These are phyloP conservation scores for Strongylocentrotus purpuratus DNA, from an alignment of 35 echinoderm and acorn worm species.

Conservation along the genomic window DNA sequence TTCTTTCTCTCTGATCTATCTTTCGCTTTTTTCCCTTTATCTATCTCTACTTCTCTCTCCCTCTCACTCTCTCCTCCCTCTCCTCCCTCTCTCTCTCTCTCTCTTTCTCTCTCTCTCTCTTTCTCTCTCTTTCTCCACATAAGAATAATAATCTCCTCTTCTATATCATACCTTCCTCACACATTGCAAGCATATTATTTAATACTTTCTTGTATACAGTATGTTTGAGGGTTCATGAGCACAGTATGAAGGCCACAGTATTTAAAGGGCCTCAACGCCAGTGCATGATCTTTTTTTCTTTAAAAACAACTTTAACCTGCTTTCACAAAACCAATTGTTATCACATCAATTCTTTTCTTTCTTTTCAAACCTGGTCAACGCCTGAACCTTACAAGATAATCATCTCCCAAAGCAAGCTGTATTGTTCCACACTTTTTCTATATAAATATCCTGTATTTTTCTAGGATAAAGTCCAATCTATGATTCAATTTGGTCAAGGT, in stretches of 20 bases:
- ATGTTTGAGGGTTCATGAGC: neutral
- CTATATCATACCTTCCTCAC: too few relatives aligned
- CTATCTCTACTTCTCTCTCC: neutral
- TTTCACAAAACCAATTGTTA: too few relatives aligned
- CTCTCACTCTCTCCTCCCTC: neutral
- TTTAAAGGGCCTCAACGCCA: too few relatives aligned
- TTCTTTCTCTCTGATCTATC: neutral
- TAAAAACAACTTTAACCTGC: too few relatives aligned
- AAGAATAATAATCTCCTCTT: too few relatives aligned
- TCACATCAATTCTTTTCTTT: too few relatives aligned
- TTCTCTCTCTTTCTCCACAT: too few relatives aligned
- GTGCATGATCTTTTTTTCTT: too few relatives aligned
- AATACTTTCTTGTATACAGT: too few relatives aligned
- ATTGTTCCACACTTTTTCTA: neutral
- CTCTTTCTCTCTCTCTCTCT: too few relatives aligned
- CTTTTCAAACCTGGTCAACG: neutral
- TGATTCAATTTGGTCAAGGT: slow-evolving; percentile 44
- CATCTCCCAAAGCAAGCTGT: neutral
- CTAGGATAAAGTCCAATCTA: slow-evolving; percentile 16
- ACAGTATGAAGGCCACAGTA: neutral
- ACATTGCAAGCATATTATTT: too few relatives aligned
- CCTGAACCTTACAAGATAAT: neutral
- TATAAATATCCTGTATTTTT: neutral
- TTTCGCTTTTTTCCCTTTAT: neutral
- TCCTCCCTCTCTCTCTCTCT: neutral